These are phyloP conservation scores for Alectoris magna DNA, from an alignment of 2,797 vertebrate genomes.

Conservation along the genomic window DNA sequence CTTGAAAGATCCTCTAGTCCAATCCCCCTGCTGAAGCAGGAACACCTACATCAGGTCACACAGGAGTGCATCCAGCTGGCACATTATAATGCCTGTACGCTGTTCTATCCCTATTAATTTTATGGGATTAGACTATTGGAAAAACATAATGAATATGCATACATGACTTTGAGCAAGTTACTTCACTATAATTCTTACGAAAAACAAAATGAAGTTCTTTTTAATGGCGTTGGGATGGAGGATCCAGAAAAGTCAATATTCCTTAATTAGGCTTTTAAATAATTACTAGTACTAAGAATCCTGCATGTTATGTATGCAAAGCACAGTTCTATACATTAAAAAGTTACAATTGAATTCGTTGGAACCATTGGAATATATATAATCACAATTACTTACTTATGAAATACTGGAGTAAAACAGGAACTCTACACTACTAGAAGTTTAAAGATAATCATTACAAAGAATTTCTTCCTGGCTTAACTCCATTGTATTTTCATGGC, in stretches of 20 bases:
- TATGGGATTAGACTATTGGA: not conserved
- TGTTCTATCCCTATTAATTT: not conserved
- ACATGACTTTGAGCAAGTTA: not conserved
- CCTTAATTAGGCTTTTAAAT: not conserved
- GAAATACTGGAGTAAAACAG: not conserved
- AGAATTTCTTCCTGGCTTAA: not conserved
- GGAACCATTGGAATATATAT: not conserved
- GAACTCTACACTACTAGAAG: not conserved
- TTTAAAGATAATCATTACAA: not conserved
- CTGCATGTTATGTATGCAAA: not conserved
- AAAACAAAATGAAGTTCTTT: not conserved
- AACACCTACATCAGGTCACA: no score
- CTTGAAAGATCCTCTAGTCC: no score
- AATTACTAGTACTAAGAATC: not conserved
- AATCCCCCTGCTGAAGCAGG: no score
- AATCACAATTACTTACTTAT: not conserved
- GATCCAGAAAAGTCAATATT: not conserved
- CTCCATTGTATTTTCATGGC: not conserved
- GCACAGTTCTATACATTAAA: not conserved
- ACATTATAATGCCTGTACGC: not conserved
- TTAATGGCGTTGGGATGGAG: not conserved
- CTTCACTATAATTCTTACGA: not conserved
- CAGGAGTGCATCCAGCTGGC: no score
- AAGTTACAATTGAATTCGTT: not conserved
- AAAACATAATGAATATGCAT: not conserved